Conservation (phyloP, 1,140 invertebrate species). For the Linepithema humile region DNA sequence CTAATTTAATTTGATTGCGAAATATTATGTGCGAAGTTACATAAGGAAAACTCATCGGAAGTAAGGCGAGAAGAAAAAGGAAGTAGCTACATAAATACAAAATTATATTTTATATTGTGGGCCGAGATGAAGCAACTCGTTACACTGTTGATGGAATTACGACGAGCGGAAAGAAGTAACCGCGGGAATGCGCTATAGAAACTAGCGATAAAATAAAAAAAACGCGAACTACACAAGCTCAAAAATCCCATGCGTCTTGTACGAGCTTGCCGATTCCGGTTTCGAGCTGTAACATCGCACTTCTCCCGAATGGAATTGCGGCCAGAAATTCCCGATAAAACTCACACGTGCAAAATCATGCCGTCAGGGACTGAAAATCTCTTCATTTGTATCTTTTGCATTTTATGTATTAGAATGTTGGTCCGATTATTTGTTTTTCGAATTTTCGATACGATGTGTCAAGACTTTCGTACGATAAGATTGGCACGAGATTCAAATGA, state of each 20-base stretch:
- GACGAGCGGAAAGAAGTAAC: slow-evolving; percentile 32
- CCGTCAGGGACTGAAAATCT: background rate
- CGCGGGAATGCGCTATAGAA: slow-evolving; percentile 20
- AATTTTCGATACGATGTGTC: background rate
- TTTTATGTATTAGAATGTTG: background rate
- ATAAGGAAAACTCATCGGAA: slow-evolving; percentile 30
- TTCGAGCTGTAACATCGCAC: background rate
- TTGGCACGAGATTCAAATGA: background rate
- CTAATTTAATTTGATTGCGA: slow-evolving; percentile 14
- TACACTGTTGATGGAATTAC: slow-evolving; percentile 37
- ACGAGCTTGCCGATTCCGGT: background rate
- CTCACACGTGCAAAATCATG: background rate
- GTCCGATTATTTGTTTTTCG: background rate
- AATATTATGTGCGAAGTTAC: slow-evolving; percentile 1
- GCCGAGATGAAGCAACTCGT: slow-evolving; percentile 47
- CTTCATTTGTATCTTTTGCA: background rate
- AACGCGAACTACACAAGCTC: background rate
- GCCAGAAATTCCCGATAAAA: background rate
- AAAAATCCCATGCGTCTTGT: slow-evolving; percentile 20
- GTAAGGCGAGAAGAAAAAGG: background rate
- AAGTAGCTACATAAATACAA: slow-evolving; percentile 44
- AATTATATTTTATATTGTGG: slow-evolving; percentile 34
- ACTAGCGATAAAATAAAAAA: background rate
- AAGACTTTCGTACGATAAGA: background rate
- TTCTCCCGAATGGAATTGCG: background rate